phyloP scores from a whole-genome alignment of 2,888 invertebrate species.

The Apamea crenata region DNA sequence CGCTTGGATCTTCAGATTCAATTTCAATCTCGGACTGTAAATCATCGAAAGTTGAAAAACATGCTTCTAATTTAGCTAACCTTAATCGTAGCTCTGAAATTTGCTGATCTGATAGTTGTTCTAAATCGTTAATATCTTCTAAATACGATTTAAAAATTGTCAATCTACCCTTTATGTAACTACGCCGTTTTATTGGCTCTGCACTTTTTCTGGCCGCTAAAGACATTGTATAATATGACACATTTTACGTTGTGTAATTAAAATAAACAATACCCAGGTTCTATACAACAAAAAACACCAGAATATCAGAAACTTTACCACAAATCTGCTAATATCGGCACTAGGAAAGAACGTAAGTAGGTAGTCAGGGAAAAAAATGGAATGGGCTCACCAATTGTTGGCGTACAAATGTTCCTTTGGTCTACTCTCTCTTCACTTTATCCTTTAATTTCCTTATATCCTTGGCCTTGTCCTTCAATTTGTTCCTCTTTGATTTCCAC shows the following conservation, averaged over 20 bases:
- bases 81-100: conserved; percentile 22
- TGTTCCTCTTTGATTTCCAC: too few relatives aligned
- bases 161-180: conserved; percentile 27
- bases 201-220: neutral
- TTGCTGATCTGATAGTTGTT: conserved; percentile 17
- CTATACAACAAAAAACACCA: neutral
- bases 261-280: conserved; percentile 2
- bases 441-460: too few relatives aligned
- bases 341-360: neutral
- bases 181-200: conserved; percentile 11
- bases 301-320: neutral
- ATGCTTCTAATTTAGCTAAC: conserved; percentile 28
- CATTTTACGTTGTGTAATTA: neutral
- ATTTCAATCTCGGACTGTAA: too few relatives aligned
- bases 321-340: too few relatives aligned
- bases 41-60: conserved; percentile 22
- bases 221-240: conserved; percentile 5
- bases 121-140: conserved; percentile 2
- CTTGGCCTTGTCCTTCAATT: too few relatives aligned
- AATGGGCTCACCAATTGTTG: conserved; percentile 3
- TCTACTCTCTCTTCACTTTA: too few relatives aligned
- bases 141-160: conserved; percentile 26
- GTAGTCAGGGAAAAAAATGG: conserved; percentile 1
- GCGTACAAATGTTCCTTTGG: too few relatives aligned
- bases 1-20: too few relatives aligned